Evolutionary conservation across 2,888 invertebrate genomes (phyloP), one percentile per base, ranked within the genome.

Genomic region (Emesis furor): DNA sequence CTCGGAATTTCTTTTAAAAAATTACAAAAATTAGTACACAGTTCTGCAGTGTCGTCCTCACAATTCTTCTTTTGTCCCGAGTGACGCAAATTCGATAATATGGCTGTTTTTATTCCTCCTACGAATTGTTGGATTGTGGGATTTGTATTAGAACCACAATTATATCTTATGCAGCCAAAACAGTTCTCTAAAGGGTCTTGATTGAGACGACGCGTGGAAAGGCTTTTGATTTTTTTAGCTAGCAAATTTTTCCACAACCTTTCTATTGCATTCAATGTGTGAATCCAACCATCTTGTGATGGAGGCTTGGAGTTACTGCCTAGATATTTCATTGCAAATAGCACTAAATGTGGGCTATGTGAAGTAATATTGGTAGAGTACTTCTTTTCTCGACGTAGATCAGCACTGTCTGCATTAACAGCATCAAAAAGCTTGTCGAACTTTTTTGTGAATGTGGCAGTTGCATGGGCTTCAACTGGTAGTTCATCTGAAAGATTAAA

Each of bases 161-260:
- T 81, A 10, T 65, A 75, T 10, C 87, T 32, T 12, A 85, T 79
- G 42, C 85, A 86, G 30, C 84, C 85, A 62, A 87, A 86, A 59
- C 32, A 79, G 51, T 86, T 85, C 74, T 86, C 83, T 6, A 83
- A 37, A 1, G 82, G 78, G 73, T 88, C 86, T 68, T 88, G 83
- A 42, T 87, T 76, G 1, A 86, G 37, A 1, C 83, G 24, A 24
- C 24, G 24, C 24, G 24, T 24, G 24, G 84, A 69, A n/a, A 84
- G 72, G 35, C 74, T 83, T 59, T 17, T 76, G 3, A 72, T 39
- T 30, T 46, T 65, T 24, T 51, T 17, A 30, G n/a, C 37, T 37
- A 59, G 46, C 10, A 69, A 30, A 30, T 65, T 78, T 7, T 62
- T n/a, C 62, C 65, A 77, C 7, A 78, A 7, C 39, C 46, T 72